Base-by-base conservation (phyloP, 1,140 invertebrate species). In the Drosophila santomea region DNA sequence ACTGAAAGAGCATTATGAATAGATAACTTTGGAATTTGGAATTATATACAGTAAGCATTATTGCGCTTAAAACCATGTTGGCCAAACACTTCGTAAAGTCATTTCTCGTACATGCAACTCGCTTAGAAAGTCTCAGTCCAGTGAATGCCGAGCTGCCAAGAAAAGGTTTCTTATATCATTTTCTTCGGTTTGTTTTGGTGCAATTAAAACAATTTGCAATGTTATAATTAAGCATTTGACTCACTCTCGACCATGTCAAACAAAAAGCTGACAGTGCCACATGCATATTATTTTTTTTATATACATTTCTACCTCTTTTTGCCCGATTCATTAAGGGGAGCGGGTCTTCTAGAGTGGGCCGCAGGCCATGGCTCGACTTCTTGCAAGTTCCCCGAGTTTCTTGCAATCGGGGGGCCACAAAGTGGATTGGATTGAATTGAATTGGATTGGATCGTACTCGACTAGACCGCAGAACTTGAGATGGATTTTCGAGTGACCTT, bases 161-260 rank as follows among this genome's bases (percentile, higher is more conserved):
- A 38, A 35, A 57, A 64, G 62, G 62, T 71, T 52, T 71, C 43
- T 72, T 50, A 67, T 66, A 68, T 68, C 23, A 68, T 72, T 72
- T 61, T 6, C 64, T 64, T 47, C 41, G 38, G 4, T 35, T 41
- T 50, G 36, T 43, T 36, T 38, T 51, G 57, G 39, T 56, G 74
- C 81, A 85, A 85, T 86, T 74, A 81, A 63, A 80, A 69, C 60
- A 66, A 74, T 85, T 84, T 77, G 81, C 68, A 84, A 80, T 62
- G 74, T 86, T 78, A 86, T 82, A 86, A 85, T 86, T 85, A 85
- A 85, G 63, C 71, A 75, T 84, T 83, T 67, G 80, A 60, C 64
- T 51, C 66, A 75, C 74, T 72, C 75, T 78, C 74, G 74, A 58
- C 72, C 71, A 43, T 79, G 80, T 83, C 80, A 79, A 66, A 58